Evolutionary conservation across 2,888 invertebrate species (phyloP), one percentile per base, ranked within the genome.

Genomic region (Drosophila formosana): DNA sequence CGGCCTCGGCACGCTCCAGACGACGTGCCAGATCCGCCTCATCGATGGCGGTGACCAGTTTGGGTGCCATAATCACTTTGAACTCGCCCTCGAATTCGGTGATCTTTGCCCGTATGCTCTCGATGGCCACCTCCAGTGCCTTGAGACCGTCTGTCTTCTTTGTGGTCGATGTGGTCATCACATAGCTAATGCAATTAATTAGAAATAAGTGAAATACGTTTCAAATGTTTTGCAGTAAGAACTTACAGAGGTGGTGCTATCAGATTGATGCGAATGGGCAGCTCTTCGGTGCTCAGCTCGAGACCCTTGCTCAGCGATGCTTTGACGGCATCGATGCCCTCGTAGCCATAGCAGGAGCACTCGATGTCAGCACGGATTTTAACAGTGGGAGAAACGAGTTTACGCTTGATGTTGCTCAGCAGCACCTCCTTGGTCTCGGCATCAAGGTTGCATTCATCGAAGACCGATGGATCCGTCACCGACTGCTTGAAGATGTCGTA

Each of bases 401-500:
- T 98, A 79, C 98, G 95, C 92, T 97, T 97, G 81, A 99, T 99
- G 92, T 99, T 99, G 80, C 96, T 96, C 62, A 99, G 93, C 47
- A 99, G 94, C 25, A 98, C 97, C 90, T 97, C 96, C 92, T 98
- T 98, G 6, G 98, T 98, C 72, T 96, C 94, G 23, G 97, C 97
- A 90, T 98, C 98, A 32, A 99, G 94, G 66, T 97, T 97, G 93
- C 99, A 99, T 92, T 99, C 99, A 75, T 98, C 97, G 75, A 99
- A 94, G 51, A 99, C 96, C 69, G 96, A 96, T 2, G 99, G 98
- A 92, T 99, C 98, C 78, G 96, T 94, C 55, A 99, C 99, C 79
- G 99, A 98, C 93, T 98, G 98, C 93, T 99, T 99, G 92, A 99
- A 99, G 83, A 97, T 97, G 92, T 99, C 99, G 93, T 98, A 99